Percentiles rank a stretch among this genome's conserved stretches.
These are phyloP conservation scores for Prionailurus bengalensis DNA, from an alignment of 2,113 vertebrate genomes.

Conservation along the genomic window DNA sequence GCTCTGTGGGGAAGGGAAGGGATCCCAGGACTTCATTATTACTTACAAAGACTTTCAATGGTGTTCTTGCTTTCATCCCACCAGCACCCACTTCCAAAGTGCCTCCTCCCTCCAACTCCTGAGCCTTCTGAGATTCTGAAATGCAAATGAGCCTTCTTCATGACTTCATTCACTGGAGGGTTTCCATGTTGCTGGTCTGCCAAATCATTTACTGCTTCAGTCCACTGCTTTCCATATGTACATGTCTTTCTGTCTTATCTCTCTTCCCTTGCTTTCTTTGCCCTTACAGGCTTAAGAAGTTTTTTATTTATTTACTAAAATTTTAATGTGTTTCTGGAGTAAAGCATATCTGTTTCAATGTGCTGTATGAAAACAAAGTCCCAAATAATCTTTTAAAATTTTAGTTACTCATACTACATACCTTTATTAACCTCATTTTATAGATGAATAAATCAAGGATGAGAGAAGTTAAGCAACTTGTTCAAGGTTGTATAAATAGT, in stretches of 20 bases:
- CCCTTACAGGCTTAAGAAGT: background rate
- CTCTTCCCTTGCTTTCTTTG: background rate
- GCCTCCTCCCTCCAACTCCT: background rate
- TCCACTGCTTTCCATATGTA: background rate
- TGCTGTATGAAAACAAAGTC: background rate
- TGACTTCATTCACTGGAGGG: background rate
- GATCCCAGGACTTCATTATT: background rate
- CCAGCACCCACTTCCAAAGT: background rate
- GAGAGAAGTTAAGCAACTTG: background rate
- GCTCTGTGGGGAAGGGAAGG: background rate
- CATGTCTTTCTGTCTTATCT: background rate
- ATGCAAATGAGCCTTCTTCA: background rate
- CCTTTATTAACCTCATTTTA: background rate
- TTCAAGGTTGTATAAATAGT: background rate
- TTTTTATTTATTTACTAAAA: constrained; percentile 18
- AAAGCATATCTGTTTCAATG: background rate
- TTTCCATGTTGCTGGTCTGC: background rate
- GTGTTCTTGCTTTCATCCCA: background rate
- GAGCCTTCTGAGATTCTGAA: background rate
- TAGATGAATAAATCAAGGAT: background rate
- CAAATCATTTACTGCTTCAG: background rate
- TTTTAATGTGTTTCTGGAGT: background rate
- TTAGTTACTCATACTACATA: background rate
- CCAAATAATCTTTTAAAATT: background rate
- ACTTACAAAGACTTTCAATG: background rate